Base-by-base conservation (phyloP, 2,797 vertebrate species). In the Eutrigla gurnardus region DNA sequence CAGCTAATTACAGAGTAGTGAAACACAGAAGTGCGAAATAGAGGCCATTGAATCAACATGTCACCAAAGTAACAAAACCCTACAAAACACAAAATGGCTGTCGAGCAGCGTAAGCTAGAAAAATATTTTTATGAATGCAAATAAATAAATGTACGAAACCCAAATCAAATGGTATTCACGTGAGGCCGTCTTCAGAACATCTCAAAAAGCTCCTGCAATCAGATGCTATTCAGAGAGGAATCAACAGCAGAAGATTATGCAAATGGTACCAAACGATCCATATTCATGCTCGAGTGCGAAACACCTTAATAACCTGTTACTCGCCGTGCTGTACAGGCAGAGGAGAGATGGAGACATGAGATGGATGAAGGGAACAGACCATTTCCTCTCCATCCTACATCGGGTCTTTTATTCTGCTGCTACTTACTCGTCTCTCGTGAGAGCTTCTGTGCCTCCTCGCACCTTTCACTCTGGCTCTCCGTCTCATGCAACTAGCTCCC, bases 131-230 rank as follows among this genome's bases (percentile, higher is more conserved):
- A 80, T 83, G 80, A 85, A 88, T 87, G 87, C 74, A 77, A 80
- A 86, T 67, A 66, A 86, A 79, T 61, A 64, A 17, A n/a, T 53
- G 25, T 52, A 37, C 53, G 18, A 80, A 77, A 83, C 50, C 63
- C 61, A 65, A 90, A 92, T 89, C 85, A 91, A 88, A 90, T 6
- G 75, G 71, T 52, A 89, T 91, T 91, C 80, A 87, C 55, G 42
- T 59, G 66, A 78, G 75, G 73, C 65, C 57, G 43, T 74, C 74
- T 60, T 50, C 7, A 58, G 58, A 78, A 12, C 47, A 4, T 63
- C 73, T 70, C 74, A 2, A 36, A 17, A 18, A 47, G 65, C 83
- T 52, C 10, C 66, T 36, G 74, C 88, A 93, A 93, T 93, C 89
- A 92, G 58, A 73, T 3, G 64, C 81, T 60, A 86, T 91, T 92